These are phyloP conservation scores for Agrotis ipsilon DNA, from an alignment of 2,888 invertebrate genomes.

Conservation along the genomic window DNA sequence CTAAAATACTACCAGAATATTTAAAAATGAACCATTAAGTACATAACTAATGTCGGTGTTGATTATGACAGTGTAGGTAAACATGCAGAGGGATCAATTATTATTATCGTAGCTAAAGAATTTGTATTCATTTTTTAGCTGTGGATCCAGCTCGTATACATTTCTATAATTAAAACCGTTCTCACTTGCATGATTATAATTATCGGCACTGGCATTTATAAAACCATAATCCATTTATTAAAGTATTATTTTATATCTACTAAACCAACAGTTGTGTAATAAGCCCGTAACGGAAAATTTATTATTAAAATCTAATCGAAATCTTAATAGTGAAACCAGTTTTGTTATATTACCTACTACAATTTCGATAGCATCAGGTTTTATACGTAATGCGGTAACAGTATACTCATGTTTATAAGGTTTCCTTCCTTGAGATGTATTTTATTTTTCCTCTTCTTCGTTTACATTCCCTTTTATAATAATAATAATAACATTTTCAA, in stretches of 20 bases:
- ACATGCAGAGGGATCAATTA: not conserved
- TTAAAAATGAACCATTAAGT: no score
- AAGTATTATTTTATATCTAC: constrained; percentile 11
- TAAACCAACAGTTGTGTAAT: constrained; percentile 17
- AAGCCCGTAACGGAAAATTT: constrained; percentile 35
- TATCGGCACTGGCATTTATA: constrained; percentile 5
- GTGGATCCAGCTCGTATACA: not conserved
- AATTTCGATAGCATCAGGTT: constrained; percentile 20
- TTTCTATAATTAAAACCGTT: not conserved
- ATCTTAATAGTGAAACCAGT: constrained; percentile 48
- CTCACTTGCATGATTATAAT: constrained; percentile 1
- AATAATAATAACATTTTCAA: not conserved
- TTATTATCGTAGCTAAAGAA: not conserved
- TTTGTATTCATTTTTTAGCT: not conserved
- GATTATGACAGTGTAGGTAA: not conserved
- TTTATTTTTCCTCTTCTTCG: constrained; percentile 2
- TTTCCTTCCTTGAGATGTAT: constrained; percentile 12
- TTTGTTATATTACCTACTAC: constrained; percentile 22
- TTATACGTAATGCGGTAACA: constrained; percentile 38
- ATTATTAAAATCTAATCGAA: constrained; percentile 40
- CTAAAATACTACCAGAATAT: no score
- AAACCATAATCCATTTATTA: constrained; percentile 22
- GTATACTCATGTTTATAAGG: constrained; percentile 8
- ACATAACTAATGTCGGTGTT: not conserved
- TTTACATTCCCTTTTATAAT: not conserved